These are phyloP conservation scores for Egretta garzetta DNA, from an alignment of 2,113 vertebrate species.

Conservation along the genomic window DNA sequence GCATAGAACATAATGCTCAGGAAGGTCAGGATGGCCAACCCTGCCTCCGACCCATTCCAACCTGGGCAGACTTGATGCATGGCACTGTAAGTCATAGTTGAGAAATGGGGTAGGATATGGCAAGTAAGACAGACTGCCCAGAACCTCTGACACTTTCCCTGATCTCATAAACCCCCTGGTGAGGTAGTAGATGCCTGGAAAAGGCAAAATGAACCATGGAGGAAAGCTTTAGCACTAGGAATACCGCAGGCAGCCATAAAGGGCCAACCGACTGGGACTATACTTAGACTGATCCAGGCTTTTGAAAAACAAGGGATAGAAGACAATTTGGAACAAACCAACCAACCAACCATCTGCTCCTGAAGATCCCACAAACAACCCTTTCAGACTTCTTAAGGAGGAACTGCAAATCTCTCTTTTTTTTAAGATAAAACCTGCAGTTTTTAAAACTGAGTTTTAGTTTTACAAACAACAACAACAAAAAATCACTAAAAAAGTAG, in stretches of 20 bases:
- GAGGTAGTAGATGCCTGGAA: background rate
- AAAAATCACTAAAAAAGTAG: background rate
- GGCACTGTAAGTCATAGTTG: background rate
- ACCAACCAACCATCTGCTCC: background rate
- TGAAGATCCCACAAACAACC: background rate
- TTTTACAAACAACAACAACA: background rate
- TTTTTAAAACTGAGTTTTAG: background rate
- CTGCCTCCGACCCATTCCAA: accelerated
- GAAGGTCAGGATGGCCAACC: background rate
- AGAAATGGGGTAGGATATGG: background rate
- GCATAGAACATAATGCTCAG: background rate
- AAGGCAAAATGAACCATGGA: background rate
- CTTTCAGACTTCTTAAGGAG: background rate
- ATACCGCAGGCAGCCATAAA: background rate
- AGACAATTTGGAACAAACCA: background rate
- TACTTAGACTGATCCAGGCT: background rate
- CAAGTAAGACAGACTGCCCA: background rate
- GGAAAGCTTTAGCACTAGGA: background rate
- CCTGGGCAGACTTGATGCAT: background rate
- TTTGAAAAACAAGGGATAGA: background rate
- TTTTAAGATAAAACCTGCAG: background rate
- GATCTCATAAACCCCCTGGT: background rate
- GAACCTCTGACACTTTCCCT: accelerated
- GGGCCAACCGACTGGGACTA: no score
- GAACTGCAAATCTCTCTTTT: background rate